Conservation (phyloP, 2,113 vertebrate genomes). For the Todiramphus chloris region DNA sequence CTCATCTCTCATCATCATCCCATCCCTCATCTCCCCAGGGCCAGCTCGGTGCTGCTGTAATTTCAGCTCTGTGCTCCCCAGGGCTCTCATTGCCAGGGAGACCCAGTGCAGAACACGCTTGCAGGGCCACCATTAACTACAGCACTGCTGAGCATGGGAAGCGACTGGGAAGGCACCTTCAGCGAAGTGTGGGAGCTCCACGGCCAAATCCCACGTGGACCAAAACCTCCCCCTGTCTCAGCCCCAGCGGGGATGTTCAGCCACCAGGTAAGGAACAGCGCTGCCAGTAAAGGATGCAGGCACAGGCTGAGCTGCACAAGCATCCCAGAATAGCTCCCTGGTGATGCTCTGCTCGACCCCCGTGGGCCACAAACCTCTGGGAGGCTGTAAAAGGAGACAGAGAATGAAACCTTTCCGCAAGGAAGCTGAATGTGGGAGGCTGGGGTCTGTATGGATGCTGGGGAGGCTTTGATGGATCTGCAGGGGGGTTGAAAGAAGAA, state of each 20-base stretch:
- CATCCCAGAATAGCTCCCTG: neutral
- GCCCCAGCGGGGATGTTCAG: neutral
- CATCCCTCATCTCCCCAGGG: neutral
- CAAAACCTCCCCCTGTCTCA: neutral
- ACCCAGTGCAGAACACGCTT: neutral
- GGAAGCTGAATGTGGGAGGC: neutral
- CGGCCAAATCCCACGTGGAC: neutral
- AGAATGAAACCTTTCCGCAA: neutral
- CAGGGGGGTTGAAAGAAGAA: neutral
- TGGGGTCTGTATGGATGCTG: neutral
- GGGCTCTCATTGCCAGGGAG: neutral
- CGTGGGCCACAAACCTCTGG: neutral
- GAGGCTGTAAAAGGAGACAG: neutral
- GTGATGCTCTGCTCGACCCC: neutral
- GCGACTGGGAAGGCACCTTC: neutral
- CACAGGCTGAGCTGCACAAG: neutral
- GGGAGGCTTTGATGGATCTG: neutral
- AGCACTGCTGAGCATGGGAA: neutral
- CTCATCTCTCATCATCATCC: no score
- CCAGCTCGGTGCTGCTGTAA: neutral
- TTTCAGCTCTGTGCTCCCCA: neutral
- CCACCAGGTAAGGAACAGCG: neutral
- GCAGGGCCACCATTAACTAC: conserved; percentile 24
- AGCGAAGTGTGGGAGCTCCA: neutral
- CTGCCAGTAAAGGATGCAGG: neutral